Evolutionary conservation across 2,888 invertebrate species (phyloP).

Genomic region (Lamellibrachia satsuma): DNA sequence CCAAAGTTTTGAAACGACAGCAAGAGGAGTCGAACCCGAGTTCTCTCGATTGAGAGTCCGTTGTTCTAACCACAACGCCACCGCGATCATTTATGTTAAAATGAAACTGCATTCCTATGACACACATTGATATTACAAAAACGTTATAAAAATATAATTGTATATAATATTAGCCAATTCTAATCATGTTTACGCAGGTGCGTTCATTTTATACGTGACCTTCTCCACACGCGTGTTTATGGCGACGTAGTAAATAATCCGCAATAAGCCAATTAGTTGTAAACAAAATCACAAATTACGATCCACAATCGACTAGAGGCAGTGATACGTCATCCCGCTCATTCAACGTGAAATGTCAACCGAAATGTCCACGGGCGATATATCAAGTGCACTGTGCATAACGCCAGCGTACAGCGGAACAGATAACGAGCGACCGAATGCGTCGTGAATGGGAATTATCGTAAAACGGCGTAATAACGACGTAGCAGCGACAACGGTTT

Average conservation of each 20-base stretch:
- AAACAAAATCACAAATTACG: neutral
- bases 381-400: neutral
- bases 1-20: too few relatives aligned
- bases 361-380: neutral
- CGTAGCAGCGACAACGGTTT: neutral
- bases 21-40: too few relatives aligned
- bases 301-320: neutral
- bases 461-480: neutral
- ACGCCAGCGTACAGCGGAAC: neutral
- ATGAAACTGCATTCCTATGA: too few relatives aligned
- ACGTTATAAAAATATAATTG: too few relatives aligned
- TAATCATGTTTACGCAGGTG: neutral
- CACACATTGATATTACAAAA: too few relatives aligned
- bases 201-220: neutral
- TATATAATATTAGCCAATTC: too few relatives aligned
- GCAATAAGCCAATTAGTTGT: neutral
- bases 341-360: neutral
- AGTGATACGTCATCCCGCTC: neutral
- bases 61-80: too few relatives aligned
- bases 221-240: neutral
- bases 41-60: too few relatives aligned
- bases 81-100: too few relatives aligned
- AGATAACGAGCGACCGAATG: neutral
- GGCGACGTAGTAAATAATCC: neutral
- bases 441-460: neutral